Conservation (phyloP, 2,888 invertebrate genomes). For the Campopleginae sp. region DNA sequence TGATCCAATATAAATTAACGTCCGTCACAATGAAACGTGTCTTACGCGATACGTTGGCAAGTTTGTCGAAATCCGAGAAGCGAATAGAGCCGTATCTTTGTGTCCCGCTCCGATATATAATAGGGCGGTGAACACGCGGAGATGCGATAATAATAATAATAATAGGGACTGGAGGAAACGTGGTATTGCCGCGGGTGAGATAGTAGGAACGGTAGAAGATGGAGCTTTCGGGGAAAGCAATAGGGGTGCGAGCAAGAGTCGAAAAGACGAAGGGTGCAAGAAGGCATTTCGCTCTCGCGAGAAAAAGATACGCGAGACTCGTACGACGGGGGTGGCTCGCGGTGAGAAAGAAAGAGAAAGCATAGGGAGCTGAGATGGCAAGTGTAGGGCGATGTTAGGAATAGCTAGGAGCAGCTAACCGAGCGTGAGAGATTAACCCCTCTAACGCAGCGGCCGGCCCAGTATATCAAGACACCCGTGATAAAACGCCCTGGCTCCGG, state of each 20-base stretch:
- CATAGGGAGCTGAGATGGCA: conserved; percentile 62
- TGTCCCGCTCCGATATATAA: conserved; percentile 36
- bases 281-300: conserved; percentile 26
- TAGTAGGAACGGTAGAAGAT: conserved; percentile 67
- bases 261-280: conserved; percentile 44
- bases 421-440: conserved; percentile 84
- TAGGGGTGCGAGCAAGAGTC: conserved; percentile 61
- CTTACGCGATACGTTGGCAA: conserved; percentile 26
- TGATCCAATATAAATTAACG: conserved; percentile 42
- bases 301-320: conserved; percentile 30
- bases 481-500: conserved; percentile 82
- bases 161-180: conserved; percentile 68
- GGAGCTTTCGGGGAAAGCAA: conserved; percentile 63
- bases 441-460: conserved; percentile 82
- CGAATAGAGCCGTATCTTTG: conserved; percentile 57
- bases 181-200: conserved; percentile 56
- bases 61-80: conserved; percentile 49
- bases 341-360: conserved; percentile 45
- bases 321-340: conserved; percentile 38
- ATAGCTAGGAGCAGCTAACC: conserved; percentile 84
- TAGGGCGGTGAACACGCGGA: conserved; percentile 32
- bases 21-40: conserved; percentile 39
- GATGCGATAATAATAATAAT: conserved; percentile 55
- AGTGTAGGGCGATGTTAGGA: conserved; percentile 80
- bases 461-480: conserved; percentile 83